phyloP scores from a whole-genome alignment of 2,797 vertebrate species.

The Semaprochilodus insignis region DNA sequence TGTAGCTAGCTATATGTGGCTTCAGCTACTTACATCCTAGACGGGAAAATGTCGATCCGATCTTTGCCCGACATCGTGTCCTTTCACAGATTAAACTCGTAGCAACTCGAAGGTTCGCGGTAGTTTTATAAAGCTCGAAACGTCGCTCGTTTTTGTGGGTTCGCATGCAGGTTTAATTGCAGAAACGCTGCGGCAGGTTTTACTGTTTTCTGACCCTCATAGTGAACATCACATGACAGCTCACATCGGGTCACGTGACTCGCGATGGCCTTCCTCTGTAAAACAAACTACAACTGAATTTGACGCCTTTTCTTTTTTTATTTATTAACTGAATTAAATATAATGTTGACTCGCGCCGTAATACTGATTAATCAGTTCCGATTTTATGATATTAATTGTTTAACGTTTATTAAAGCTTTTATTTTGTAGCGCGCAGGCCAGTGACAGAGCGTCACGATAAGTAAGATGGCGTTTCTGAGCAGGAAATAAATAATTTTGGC shows the following conservation, averaged over 20 bases:
- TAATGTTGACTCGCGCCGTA: too few relatives aligned
- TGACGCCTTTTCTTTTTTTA: background rate
- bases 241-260: constrained; percentile 51
- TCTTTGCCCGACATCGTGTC: constrained; percentile 93
- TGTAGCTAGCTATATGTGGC: background rate
- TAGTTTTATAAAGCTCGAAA: background rate
- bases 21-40: constrained; percentile 90
- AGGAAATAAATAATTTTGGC: background rate
- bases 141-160: background rate
- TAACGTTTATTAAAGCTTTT: constrained; percentile 28
- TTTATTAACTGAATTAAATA: background rate
- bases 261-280: background rate
- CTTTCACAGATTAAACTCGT: constrained; percentile 33
- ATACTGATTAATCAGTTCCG: background rate
- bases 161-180: background rate
- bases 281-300: background rate
- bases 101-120: background rate
- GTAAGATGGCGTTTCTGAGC: background rate
- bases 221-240: constrained; percentile 22
- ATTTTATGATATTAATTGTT: background rate
- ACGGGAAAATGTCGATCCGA: constrained; percentile 95
- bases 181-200: constrained; percentile 10
- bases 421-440: constrained; percentile 25
- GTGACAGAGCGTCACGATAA: background rate
- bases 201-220: constrained; percentile 66